Conservation (phyloP, 2,113 vertebrate species). For the Opisthocomus hoazin region DNA sequence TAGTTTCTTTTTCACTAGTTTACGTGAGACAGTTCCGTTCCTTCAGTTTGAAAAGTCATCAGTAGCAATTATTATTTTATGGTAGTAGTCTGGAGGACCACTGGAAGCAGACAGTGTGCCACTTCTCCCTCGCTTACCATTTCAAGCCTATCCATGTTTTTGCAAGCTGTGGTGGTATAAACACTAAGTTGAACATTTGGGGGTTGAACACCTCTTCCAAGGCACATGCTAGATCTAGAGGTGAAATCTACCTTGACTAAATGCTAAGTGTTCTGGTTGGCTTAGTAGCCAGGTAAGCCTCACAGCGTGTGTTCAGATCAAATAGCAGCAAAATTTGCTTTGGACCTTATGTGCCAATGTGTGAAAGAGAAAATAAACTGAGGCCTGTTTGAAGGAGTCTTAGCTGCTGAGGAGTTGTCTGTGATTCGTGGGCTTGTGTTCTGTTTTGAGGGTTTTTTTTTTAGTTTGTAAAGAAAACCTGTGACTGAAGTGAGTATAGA, state of each 20-base stretch:
- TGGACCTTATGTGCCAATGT: background rate
- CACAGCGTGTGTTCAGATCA: rapidly evolving
- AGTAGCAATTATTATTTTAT: background rate
- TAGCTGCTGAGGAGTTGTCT: background rate
- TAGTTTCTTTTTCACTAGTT: background rate
- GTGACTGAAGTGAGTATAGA: background rate
- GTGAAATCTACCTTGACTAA: background rate
- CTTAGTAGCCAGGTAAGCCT: background rate
- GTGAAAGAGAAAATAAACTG: background rate
- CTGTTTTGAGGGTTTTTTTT: background rate
- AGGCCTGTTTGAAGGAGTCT: background rate
- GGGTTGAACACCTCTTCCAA: background rate
- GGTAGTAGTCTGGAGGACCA: background rate
- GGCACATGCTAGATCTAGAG: background rate
- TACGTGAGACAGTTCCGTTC: background rate
- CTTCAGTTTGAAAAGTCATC: background rate
- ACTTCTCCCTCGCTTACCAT: background rate
- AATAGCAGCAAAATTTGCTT: background rate
- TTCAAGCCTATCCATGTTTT: background rate
- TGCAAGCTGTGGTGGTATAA: background rate
- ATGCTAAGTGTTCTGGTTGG: background rate
- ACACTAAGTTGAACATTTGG: background rate
- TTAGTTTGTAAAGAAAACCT: background rate
- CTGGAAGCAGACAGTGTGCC: background rate
- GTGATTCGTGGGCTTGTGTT: background rate